A percentile compares a stretch with the other conserved stretches of the same genome.
phyloP scores from a whole-genome alignment of 1,140 invertebrate genomes.

The Polyergus mexicanus region DNA sequence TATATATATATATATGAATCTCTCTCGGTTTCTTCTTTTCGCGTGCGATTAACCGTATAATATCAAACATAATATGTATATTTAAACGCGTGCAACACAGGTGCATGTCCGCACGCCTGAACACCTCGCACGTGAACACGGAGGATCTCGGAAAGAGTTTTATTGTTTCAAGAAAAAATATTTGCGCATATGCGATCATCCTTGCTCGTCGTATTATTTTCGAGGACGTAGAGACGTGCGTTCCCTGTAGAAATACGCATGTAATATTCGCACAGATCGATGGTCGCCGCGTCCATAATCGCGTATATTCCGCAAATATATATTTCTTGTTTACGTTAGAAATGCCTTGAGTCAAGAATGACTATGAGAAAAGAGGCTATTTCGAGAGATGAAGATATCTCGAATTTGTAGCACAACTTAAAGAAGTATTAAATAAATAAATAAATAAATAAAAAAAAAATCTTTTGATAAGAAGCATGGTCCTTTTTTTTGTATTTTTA shows the following conservation, averaged over 20 bases:
- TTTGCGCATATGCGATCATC: constrained; percentile 46
- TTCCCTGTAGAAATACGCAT: background rate
- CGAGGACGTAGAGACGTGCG: constrained; percentile 19
- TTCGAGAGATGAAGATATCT: background rate
- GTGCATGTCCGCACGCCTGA: background rate
- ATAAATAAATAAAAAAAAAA: background rate
- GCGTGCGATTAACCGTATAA: constrained; percentile 10
- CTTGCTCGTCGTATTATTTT: constrained; percentile 11
- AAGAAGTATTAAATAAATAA: background rate
- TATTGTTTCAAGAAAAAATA: constrained; percentile 23
- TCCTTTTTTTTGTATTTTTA: too few species aligned
- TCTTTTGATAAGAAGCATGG: background rate
- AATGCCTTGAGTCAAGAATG: background rate
- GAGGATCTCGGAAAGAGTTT: background rate
- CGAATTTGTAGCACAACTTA: background rate
- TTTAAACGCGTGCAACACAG: constrained; percentile 29
- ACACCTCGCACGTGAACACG: too few species aligned
- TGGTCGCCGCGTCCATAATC: background rate
- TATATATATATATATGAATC: background rate
- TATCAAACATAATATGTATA: background rate
- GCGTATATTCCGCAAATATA: background rate
- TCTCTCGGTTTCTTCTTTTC: constrained; percentile 8
- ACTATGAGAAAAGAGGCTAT: too few species aligned
- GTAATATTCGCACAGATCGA: background rate
- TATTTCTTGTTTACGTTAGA: background rate